Evolutionary conservation across 2,113 vertebrate genomes (phyloP), one percentile per base, ranked within the genome.

Genomic region (Ictalurus punctatus): DNA sequence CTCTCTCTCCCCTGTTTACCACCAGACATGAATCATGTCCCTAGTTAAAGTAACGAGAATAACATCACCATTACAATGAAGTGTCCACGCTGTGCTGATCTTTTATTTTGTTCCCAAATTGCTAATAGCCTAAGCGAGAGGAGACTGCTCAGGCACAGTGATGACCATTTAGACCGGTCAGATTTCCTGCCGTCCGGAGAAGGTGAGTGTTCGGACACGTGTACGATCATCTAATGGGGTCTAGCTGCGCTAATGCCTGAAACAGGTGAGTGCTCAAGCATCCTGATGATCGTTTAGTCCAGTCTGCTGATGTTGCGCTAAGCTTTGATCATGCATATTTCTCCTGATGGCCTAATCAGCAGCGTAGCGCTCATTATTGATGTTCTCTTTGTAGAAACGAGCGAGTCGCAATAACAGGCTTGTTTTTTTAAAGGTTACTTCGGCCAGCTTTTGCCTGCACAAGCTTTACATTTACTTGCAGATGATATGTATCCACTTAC

Each of bases 241-340:
- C 56, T 76, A 44, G 73, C 27, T 19, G 80, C 6, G 86, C 54
- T 88, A 89, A 91, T 91, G 76, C 87, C 56, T 48, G 13, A 27
- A 73, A 76, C 61, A 56, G 78, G 86, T 80, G 86, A 89, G 83
- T 69, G 88, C 56, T 59, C 73, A n/a, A 73, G 78, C 73, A 86
- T 84, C 86, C 48, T 89, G 83, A 89, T 91, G 81, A 81, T 63
- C 84, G 59, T 90, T 88, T 88, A 91, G 89, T 80, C 58, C 8
- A n/a, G 48, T 86, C 74, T 88, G 84, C 86, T 79, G 83, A 85
- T 52, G 85, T 30, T 86, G 80, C 37, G 74, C 83, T 71, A 25
- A 44, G 83, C 61, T 89, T 71, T 85, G 74, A 89, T 85, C 88
- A 58, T 34, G 71, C 74, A 81, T 79, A 79, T 83, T 90, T 48